Base-by-base conservation (phyloP, 2,888 invertebrate species). In the Schizotus pectinicornis region DNA sequence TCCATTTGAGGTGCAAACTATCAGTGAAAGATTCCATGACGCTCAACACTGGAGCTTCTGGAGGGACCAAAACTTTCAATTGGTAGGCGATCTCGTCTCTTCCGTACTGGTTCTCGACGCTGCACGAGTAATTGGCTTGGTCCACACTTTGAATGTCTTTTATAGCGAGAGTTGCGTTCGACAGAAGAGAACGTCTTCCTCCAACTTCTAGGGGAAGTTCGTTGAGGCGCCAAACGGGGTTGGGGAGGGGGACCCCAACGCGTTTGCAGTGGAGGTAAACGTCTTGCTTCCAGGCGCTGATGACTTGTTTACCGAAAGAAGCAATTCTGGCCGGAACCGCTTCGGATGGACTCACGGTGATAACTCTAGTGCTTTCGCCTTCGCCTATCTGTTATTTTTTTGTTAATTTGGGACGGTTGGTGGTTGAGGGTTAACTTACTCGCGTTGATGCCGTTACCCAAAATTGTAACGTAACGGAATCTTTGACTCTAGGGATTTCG, bases 41-140 rank as follows among this genome's bases (percentile, higher is more conserved):
- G 7, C 88, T 88, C 31, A 95, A 80, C 33, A 88, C 85, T 1
- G 95, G 95, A 0, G 94, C 89, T 61, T 92, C 92, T 0, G 95
- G 95, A 3, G 95, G 94, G 48, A 94, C 93, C 79, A 88, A 82
- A 46, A 88, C 87, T 68, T 86, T 87, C 13, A 91, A 84, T 55
- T 86, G 86, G 77, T 94, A 94, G 0, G 89, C 86, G 59, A 94
- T 92, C 70, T 91, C 90, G 78, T 94, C 94, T 52, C 86, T 86
- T 1, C 94, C 94, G 79, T 92, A 88, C 7, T 85, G 84, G 77
- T 96, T 95, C 73, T 92, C 91, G 0, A 94, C 94, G 33, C 85
- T 82, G 75, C 95, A 96, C 0, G 94, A 92, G 79, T 95, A 96
- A 81, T 95, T 95, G 8, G 93, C 94, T 67, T 91, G 91, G 78